Conservation (phyloP, 37 sponge, comb jelly and placozoan species). For the Amphimedon queenslandica region DNA sequence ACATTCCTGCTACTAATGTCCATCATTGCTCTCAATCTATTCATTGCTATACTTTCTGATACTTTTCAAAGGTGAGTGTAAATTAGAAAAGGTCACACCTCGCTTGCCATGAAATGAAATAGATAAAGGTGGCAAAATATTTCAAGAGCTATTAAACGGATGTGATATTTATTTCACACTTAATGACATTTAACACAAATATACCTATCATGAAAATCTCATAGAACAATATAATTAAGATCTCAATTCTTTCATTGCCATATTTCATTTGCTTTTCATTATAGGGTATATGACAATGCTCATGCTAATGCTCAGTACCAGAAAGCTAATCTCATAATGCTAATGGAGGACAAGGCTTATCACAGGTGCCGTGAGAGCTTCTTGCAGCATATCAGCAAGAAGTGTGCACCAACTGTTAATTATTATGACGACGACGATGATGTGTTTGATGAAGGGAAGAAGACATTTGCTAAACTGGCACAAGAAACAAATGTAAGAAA, state of each 20-base stretch:
- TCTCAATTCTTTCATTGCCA: no score
- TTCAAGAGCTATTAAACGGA: no score
- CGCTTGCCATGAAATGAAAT: neutral
- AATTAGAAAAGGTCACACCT: neutral
- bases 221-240: no score
- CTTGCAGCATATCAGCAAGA: conserved; percentile 1
- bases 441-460: neutral
- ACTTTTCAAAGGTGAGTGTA: conserved; percentile 39
- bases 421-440: conserved; percentile 38
- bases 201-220: no score
- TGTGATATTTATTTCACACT: no score
- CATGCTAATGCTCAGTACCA: conserved; percentile 43
- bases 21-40: conserved; percentile 46
- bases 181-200: no score
- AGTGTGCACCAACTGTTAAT: neutral
- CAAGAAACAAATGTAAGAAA: no score
- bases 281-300: conserved; percentile 59
- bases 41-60: conserved; percentile 54
- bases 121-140: no score
- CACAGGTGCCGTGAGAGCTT: neutral
- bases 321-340: neutral
- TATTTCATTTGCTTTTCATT: no score
- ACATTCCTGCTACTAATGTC: conserved; percentile 25
- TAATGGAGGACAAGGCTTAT: conserved; percentile 6
- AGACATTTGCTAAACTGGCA: no score